Conservation (phyloP, 2,797 vertebrate genomes). For the Liasis olivaceus region DNA sequence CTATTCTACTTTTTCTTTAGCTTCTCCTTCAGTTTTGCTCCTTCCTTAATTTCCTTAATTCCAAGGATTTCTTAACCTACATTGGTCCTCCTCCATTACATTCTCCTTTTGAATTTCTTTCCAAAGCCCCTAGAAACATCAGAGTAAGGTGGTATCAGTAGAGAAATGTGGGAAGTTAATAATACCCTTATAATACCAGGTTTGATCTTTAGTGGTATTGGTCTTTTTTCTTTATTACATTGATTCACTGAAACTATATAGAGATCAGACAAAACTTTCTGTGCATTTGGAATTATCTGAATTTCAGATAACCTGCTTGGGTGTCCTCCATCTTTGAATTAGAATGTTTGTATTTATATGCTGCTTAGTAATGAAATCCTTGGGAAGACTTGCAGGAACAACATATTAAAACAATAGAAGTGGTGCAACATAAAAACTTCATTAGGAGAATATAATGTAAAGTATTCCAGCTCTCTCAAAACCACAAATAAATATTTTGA, state of each 20-base stretch:
- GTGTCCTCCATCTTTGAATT: too few relatives aligned
- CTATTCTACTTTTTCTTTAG: too few relatives aligned
- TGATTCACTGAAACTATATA: background rate
- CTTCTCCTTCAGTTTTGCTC: too few relatives aligned
- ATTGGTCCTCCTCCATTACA: too few relatives aligned
- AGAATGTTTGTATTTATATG: background rate
- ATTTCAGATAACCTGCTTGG: background rate
- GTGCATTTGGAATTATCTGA: background rate
- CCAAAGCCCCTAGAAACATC: too few relatives aligned
- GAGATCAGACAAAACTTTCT: background rate
- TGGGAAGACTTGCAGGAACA: background rate
- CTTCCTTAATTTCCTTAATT: too few relatives aligned
- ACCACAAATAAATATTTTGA: background rate
- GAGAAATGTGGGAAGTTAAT: background rate
- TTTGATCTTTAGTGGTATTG: background rate
- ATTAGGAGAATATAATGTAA: background rate
- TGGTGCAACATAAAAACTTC: background rate
- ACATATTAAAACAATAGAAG: background rate
- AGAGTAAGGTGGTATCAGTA: too few relatives aligned
- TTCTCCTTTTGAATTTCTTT: too few relatives aligned
- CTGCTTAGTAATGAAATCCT: background rate
- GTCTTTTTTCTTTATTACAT: background rate
- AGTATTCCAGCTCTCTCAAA: background rate
- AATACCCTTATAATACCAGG: too few relatives aligned
- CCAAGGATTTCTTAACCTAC: too few relatives aligned